Percentiles rank a stretch among this genome's conserved stretches.
These are phyloP conservation scores for Drosophila monieri DNA, from an alignment of 2,888 invertebrate species.

Conservation along the genomic window DNA sequence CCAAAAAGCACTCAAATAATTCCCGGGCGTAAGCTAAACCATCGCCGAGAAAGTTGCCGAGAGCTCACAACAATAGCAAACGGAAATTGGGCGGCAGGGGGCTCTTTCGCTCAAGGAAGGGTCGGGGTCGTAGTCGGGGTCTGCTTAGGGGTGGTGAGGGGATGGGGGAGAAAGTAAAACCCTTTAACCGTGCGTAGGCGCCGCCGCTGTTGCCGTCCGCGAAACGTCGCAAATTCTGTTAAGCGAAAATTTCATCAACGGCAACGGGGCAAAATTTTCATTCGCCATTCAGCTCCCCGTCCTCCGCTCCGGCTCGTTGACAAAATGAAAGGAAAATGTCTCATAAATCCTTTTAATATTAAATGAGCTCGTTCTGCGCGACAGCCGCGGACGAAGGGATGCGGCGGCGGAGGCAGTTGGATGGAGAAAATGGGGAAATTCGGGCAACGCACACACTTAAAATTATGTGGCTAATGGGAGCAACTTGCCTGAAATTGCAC, in stretches of 20 bases:
- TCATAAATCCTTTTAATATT: slow-evolving; percentile 83
- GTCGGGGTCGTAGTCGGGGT: no score
- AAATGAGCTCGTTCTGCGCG: slow-evolving; percentile 75
- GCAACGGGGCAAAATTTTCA: slow-evolving; percentile 65
- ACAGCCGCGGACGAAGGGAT: background rate
- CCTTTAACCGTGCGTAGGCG: slow-evolving; percentile 72
- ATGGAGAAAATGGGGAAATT: slow-evolving; percentile 18
- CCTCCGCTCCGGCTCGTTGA: slow-evolving; percentile 59
- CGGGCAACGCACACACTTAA: slow-evolving; percentile 75
- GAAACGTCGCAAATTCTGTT: slow-evolving; percentile 79
- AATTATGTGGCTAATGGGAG: slow-evolving; percentile 79
- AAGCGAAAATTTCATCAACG: slow-evolving; percentile 80
- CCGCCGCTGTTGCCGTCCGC: slow-evolving; percentile 42
- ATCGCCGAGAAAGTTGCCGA: slow-evolving; percentile 69
- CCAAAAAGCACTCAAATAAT: slow-evolving; percentile 78
- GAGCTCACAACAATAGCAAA: slow-evolving; percentile 67
- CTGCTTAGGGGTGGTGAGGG: background rate
- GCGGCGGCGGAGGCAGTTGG: background rate
- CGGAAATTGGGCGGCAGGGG: slow-evolving; percentile 16
- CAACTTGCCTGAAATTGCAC: slow-evolving; percentile 78
- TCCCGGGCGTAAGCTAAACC: slow-evolving; percentile 79
- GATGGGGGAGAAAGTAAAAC: slow-evolving; percentile 63
- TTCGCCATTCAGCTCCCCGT: slow-evolving; percentile 54
- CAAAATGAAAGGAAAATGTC: slow-evolving; percentile 81
- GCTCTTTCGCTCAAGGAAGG: background rate